phyloP scores from a whole-genome alignment of 2,797 vertebrate species.

The Arctocebus calabarensis region DNA sequence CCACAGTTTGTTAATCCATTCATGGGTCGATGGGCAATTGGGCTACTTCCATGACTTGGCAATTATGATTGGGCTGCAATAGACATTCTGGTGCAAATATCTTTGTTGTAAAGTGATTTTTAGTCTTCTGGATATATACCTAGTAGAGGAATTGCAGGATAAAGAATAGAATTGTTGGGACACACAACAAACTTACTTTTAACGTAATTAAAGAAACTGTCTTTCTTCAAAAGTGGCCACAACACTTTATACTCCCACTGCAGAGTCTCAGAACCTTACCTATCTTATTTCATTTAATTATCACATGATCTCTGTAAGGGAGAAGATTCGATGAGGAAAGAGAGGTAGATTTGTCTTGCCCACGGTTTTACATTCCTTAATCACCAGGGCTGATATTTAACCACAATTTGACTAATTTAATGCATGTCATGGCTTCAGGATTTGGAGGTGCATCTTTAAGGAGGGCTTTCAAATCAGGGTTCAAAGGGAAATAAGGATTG shows the following conservation, averaged over 20 bases:
- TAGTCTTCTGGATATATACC: too few relatives aligned
- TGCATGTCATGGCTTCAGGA: not conserved
- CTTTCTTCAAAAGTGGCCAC: not conserved
- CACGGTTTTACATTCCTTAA: not conserved
- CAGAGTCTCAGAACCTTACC: not conserved
- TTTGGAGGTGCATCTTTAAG: not conserved
- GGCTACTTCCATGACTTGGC: too few relatives aligned
- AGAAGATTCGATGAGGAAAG: not conserved
- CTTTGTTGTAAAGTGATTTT: too few relatives aligned
- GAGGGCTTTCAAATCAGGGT: not conserved
- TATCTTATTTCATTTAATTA: not conserved
- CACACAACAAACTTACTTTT: not conserved
- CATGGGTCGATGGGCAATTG: too few relatives aligned
- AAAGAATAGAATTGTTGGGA: not conserved
- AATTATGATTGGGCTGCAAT: too few relatives aligned
- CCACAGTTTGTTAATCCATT: too few relatives aligned
- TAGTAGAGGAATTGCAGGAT: too few relatives aligned
- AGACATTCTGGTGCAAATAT: too few relatives aligned
- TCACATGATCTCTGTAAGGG: not conserved
- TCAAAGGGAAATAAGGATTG: not conserved
- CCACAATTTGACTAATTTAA: not conserved
- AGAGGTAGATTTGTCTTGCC: not conserved
- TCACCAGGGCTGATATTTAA: not conserved
- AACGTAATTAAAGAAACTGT: not conserved
- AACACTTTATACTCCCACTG: not conserved